Base-by-base conservation (phyloP, 2,113 vertebrate genomes). In the Lontra canadensis region DNA sequence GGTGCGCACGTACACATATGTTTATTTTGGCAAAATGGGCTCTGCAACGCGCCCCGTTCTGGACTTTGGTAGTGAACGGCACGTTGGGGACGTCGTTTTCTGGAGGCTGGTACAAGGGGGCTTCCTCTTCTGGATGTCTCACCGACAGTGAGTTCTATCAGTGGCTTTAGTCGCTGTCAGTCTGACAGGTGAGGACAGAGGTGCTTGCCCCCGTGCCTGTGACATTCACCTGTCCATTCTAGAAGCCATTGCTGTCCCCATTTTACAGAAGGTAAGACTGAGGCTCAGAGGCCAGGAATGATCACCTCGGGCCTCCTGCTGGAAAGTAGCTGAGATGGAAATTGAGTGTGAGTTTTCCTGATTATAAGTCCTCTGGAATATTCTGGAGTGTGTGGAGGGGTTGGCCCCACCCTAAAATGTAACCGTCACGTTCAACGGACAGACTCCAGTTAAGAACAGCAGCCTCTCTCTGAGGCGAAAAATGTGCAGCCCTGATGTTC, bases 111-210 rank as follows among this genome's bases (percentile, higher is more conserved):
- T 8, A 14, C 0, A 4, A 13, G 49, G 80, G 74, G 87, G 59
- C 25, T 36, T 55, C 82, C 29, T 3, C 36, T 25, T 76, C 34
- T 9, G 7, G 13, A 15, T 2, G 4, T 20, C 42, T 49, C 4
- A 0, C 9, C 2, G 18, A 61, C 13, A 0, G 0, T 4, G 42
- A 8, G 25, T 76, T 59, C 31, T 39, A 6, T 31, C 10, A 0
- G 1, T n/a, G 44, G 57, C 14, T 39, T 47, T 42, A 4, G 76
- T 52, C 13, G 14, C 82, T 18, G 10, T 47, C 14, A 9, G 6
- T 67, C 57, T n/a, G 47, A 26, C 55, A 26, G 42, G 49, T 10
- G 67, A 31, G n/a, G 29, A 3, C 42, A 0, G 29, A 12, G 0
- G 12, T 4, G 7, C 8, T 55, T 17, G 15, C 4, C 36, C n/a